Conservation (phyloP, 2,797 vertebrate species). For the Dicrostonyx torquatus region DNA sequence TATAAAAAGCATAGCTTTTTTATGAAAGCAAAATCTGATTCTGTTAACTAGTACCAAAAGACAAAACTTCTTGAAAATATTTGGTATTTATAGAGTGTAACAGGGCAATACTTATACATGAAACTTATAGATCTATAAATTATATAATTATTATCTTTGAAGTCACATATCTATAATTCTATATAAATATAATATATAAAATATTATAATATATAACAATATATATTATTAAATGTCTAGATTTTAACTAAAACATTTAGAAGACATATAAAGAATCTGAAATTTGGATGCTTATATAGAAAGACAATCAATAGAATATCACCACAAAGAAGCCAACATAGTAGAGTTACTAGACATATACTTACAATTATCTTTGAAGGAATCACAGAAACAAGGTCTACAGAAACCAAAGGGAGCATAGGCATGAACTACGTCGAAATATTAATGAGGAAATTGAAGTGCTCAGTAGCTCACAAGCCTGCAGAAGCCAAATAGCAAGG, state of each 20-base stretch:
- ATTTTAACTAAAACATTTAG: neutral
- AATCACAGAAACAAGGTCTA: neutral
- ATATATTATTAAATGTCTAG: neutral
- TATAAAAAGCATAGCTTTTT: neutral
- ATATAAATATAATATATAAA: neutral
- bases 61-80: neutral
- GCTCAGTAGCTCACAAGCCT: too few relatives aligned
- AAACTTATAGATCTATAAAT: neutral
- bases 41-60: neutral
- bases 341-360: too few relatives aligned
- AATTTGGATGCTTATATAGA: neutral
- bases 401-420: neutral
- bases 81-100: neutral
- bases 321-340: neutral
- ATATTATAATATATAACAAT: neutral
- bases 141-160: neutral
- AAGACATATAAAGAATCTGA: neutral
- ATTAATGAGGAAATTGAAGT: too few relatives aligned
- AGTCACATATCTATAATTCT: neutral
- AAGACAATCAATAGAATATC: too few relatives aligned
- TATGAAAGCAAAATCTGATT: neutral
- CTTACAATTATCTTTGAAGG: neutral
- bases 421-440: neutral
- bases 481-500: too few relatives aligned
- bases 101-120: neutral